phyloP scores from a whole-genome alignment of 1,140 invertebrate genomes.

The Metaphire vulgaris region DNA sequence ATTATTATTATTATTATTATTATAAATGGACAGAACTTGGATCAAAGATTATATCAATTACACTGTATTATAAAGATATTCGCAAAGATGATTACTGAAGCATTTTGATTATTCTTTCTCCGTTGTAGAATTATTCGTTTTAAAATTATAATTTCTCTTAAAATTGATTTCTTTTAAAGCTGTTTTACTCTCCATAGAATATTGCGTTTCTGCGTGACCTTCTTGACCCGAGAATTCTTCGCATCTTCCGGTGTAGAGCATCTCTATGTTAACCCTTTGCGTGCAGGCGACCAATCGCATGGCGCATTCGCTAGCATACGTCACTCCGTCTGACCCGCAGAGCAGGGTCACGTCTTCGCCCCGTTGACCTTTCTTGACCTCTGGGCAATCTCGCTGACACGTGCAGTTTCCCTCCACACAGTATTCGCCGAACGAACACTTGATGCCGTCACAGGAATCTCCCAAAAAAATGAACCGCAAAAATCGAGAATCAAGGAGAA shows the following conservation, averaged over 20 bases:
- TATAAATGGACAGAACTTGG: background rate
- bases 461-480: too few species aligned
- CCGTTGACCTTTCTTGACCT: background rate
- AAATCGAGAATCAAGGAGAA: too few species aligned
- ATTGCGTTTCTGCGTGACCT: too few species aligned
- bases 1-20: background rate
- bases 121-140: background rate
- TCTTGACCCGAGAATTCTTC: background rate
- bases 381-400: background rate
- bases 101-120: background rate
- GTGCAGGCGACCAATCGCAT: constrained; percentile 45
- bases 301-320: constrained; percentile 32
- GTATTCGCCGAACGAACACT: background rate
- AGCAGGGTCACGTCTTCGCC: constrained; percentile 54
- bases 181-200: background rate
- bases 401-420: background rate
- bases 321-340: constrained; percentile 33
- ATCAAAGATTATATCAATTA: background rate
- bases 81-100: background rate
- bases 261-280: constrained; percentile 70
- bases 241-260: constrained; percentile 43
- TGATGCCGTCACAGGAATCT: background rate
- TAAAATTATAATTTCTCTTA: background rate
- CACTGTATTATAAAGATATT: background rate
- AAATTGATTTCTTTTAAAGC: background rate